phyloP scores from a whole-genome alignment of 2,113 vertebrate genomes.

The Salvelinus alpinus region DNA sequence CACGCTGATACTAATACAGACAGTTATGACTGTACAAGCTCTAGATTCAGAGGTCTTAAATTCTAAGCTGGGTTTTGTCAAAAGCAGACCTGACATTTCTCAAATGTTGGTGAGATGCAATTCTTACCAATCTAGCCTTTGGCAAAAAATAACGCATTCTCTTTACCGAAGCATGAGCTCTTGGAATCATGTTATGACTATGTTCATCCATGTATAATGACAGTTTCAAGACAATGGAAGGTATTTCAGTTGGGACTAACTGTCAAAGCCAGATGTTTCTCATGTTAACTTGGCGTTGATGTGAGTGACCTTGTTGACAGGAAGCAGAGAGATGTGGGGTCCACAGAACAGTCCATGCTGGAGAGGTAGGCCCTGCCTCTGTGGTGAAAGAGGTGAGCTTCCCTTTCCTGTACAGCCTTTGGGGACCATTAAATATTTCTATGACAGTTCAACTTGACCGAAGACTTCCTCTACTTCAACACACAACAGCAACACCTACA shows the following conservation, averaged over 20 bases:
- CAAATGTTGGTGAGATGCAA: background rate
- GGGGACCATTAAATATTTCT: background rate
- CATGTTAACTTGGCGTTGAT: background rate
- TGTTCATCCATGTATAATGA: background rate
- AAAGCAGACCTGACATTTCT: background rate
- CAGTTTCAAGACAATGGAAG: background rate
- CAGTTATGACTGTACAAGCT: background rate
- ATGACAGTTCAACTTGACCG: too few relatives aligned
- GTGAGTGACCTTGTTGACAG: conserved; percentile 66
- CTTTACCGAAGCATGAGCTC: background rate
- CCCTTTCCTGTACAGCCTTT: background rate
- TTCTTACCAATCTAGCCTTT: background rate
- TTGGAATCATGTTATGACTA: background rate
- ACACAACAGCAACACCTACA: too few relatives aligned
- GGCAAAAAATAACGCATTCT: background rate
- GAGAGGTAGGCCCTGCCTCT: conserved; percentile 79
- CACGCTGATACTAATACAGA: too few relatives aligned
- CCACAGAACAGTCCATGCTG: conserved; percentile 93
- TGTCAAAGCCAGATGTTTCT: conserved; percentile 43
- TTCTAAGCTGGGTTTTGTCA: too few relatives aligned
- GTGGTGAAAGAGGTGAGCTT: conserved; percentile 84
- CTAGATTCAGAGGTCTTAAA: background rate
- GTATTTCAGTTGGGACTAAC: background rate
- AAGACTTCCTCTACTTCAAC: too few relatives aligned
- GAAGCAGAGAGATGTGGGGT: conserved; percentile 82